Base-by-base conservation (phyloP, 2,888 invertebrate genomes). In the Drosophila acutilabella region DNA sequence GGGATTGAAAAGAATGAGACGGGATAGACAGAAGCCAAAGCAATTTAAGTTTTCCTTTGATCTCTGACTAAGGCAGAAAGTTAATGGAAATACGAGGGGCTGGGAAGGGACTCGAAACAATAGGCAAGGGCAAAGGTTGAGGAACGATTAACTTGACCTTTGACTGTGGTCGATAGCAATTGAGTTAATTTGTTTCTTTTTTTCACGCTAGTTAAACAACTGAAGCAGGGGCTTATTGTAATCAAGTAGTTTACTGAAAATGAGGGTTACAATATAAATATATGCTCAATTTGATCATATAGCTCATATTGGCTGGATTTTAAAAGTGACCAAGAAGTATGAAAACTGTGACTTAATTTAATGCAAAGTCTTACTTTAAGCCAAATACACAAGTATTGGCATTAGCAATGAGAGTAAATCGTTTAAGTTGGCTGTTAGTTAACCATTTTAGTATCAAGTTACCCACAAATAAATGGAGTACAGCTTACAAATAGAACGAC, bases 371-470 rank as follows among this genome's bases (percentile, higher is more conserved):
- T 36, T 1, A 23, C n/a, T 20, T 45, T 6, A 23, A n/a, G 3
- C 3, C 13, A 4, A 51, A 4, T 51, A 30, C 30, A 54, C 33
- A 18, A 33, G 18, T 33, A 54, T 18, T 33, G 42, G 8, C 42
- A 54, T 33, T 54, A 33, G 36, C 38, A 52, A 52, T 52, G 11
- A 52, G 23, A 18, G 33, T 30, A 54, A 54, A 54, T 44, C 33
- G 44, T 14, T 20, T 18, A 33, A 44, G 54, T 44, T 45, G n/a
- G 33, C 20, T 45, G 33, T 40, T 51, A 16, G 14, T 14, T 51
- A 51, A 47, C 48, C 18, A 53, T 53, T 67, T 44, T 38, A 54
- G 59, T 59, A 41, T 58, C 20, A 40, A 66, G 50, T 66, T 53
- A 50, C 60, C 36, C 44, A 33, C 54, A 56, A 56, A 44, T 20